These are phyloP conservation scores for Capromys pilorides DNA, from an alignment of 2,797 vertebrate genomes.

Conservation along the genomic window DNA sequence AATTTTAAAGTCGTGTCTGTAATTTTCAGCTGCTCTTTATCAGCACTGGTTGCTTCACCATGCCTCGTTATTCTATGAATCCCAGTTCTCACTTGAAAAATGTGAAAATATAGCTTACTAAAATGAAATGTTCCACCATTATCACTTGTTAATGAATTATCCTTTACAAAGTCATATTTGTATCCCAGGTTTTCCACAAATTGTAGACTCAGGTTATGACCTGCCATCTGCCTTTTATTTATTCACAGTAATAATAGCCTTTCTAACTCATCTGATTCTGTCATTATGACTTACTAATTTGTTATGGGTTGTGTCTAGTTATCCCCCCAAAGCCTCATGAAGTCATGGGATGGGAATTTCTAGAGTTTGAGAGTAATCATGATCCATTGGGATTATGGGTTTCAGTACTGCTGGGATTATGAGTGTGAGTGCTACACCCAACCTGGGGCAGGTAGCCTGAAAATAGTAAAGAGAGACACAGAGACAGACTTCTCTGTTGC, in stretches of 20 bases:
- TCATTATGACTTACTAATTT: neutral
- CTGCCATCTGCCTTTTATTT: neutral
- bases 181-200: neutral
- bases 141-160: neutral
- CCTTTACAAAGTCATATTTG: neutral
- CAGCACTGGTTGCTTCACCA: neutral
- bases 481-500: too few species aligned
- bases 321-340: too few species aligned
- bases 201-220: neutral
- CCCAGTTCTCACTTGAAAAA: neutral
- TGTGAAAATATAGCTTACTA: neutral
- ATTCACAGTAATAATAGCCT: neutral
- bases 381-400: too few species aligned
- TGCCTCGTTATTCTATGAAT: neutral
- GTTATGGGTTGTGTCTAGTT: too few species aligned
- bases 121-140: neutral
- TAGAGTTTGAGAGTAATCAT: too few species aligned
- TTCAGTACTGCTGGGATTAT: too few species aligned
- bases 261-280: neutral
- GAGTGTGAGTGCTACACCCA: too few species aligned
- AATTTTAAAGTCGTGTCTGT: neutral
- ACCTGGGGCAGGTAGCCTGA: too few species aligned
- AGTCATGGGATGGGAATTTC: too few species aligned
- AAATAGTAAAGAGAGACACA: too few species aligned
- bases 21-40: neutral